These are phyloP conservation scores for Unio delphinus DNA, from an alignment of 2,888 invertebrate species.

Conservation along the genomic window DNA sequence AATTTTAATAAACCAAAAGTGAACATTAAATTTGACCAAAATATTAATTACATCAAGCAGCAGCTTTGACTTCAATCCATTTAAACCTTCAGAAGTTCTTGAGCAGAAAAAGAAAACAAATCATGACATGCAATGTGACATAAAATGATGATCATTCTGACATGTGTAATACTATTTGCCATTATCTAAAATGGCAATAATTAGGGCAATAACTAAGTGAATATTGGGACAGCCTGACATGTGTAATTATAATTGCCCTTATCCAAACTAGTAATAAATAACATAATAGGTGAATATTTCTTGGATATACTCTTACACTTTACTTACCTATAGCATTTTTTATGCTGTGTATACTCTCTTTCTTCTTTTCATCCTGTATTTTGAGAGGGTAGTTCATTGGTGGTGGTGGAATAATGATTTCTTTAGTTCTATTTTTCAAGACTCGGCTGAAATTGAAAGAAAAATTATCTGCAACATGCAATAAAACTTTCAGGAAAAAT, in stretches of 20 bases:
- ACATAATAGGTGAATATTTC: neutral
- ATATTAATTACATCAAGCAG: too few species aligned
- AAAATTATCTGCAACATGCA: too few species aligned
- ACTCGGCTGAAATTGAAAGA: conserved; percentile 56
- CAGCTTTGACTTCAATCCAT: too few species aligned
- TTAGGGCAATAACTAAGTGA: neutral
- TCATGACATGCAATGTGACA: too few species aligned
- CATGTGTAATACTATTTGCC: too few species aligned
- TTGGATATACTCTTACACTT: neutral
- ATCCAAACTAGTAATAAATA: neutral
- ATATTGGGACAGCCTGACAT: neutral
- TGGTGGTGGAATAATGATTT: conserved; percentile 50
- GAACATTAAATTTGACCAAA: too few species aligned
- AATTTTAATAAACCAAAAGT: too few species aligned
- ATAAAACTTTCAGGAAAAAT: too few species aligned
- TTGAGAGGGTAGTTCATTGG: conserved; percentile 66
- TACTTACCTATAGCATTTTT: conserved; percentile 69
- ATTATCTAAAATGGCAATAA: neutral
- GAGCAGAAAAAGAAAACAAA: too few species aligned
- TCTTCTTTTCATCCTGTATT: conserved; percentile 53
- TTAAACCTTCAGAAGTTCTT: too few species aligned
- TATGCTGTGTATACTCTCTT: conserved; percentile 65
- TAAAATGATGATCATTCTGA: too few species aligned
- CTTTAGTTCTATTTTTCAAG: conserved; percentile 66
- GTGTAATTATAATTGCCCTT: too few species aligned